A percentile compares a stretch with the other conserved stretches of the same genome.
These are phyloP conservation scores for Samia ricini DNA, from an alignment of 1,140 invertebrate genomes.

Conservation along the genomic window DNA sequence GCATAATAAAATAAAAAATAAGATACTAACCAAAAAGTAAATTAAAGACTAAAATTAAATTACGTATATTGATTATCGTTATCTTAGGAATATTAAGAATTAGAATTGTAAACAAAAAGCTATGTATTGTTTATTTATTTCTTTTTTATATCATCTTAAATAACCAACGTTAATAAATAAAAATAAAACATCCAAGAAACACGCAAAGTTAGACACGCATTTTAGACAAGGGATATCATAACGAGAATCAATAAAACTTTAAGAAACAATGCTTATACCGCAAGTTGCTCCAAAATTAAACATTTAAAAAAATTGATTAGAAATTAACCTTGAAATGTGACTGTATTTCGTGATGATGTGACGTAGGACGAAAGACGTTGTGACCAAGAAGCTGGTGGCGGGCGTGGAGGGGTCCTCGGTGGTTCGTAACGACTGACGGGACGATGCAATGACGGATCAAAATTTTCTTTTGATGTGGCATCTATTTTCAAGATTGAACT, in stretches of 20 bases:
- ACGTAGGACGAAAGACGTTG: constrained; percentile 72
- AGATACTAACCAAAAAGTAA: constrained; percentile 46
- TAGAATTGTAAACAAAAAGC: background rate
- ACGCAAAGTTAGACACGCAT: constrained; percentile 23
- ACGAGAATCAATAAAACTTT: constrained; percentile 41
- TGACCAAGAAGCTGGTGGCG: constrained; percentile 71
- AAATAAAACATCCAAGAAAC: constrained; percentile 3
- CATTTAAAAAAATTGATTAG: constrained; percentile 32
- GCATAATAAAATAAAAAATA: constrained; percentile 63
- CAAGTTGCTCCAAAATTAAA: constrained; percentile 62
- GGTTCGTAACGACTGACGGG: constrained; percentile 89
- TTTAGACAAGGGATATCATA: constrained; percentile 10
- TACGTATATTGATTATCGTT: constrained; percentile 28
- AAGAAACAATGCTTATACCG: constrained; percentile 24
- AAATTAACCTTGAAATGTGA: constrained; percentile 87
- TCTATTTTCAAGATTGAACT: constrained; percentile 82
- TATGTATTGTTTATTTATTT: background rate
- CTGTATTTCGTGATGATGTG: constrained; percentile 80
- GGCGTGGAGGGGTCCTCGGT: constrained; percentile 70
- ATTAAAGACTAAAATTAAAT: constrained; percentile 16
- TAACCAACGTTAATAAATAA: background rate
- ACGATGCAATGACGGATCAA: constrained; percentile 85
- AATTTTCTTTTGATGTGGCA: constrained; percentile 82
- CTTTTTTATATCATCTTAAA: background rate
- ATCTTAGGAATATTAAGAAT: constrained; percentile 6